Conservation (phyloP, 2,797 vertebrate genomes). For the Halcyon chelicuti region DNA sequence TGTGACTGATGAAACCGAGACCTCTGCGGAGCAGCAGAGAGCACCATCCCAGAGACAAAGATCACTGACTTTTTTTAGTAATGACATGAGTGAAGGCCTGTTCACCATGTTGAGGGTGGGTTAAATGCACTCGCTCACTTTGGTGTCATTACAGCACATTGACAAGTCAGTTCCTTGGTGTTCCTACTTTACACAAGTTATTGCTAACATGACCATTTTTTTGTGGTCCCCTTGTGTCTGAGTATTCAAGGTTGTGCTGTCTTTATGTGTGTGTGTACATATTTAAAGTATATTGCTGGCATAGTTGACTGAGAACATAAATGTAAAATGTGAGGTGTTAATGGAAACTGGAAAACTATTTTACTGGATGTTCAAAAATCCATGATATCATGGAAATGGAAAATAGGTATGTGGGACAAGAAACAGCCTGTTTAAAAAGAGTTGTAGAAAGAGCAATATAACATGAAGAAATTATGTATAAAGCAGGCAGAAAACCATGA, state of each 20-base stretch:
- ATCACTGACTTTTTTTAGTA: neutral
- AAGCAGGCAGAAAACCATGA: neutral
- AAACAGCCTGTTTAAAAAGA: neutral
- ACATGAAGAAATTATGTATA: neutral
- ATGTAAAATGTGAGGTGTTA: neutral
- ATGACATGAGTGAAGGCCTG: conserved; percentile 12
- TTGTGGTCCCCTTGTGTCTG: neutral
- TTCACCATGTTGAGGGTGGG: neutral
- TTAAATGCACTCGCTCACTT: neutral
- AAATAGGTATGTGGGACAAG: neutral
- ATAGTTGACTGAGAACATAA: neutral
- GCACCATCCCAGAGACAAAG: conserved; percentile 10
- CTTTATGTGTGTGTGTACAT: neutral
- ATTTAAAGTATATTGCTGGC: neutral
- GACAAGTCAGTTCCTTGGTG: neutral
- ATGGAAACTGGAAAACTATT: conserved; percentile 11
- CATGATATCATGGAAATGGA: neutral
- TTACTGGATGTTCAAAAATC: neutral
- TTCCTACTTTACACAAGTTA: conserved; percentile 12
- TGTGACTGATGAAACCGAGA: conserved; percentile 41
- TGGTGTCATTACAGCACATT: neutral
- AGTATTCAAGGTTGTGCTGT: neutral
- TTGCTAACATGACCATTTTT: neutral
- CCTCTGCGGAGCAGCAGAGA: neutral
- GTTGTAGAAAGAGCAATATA: neutral